These are phyloP conservation scores for Lithosia quadra DNA, from an alignment of 2,888 invertebrate species.

Conservation along the genomic window DNA sequence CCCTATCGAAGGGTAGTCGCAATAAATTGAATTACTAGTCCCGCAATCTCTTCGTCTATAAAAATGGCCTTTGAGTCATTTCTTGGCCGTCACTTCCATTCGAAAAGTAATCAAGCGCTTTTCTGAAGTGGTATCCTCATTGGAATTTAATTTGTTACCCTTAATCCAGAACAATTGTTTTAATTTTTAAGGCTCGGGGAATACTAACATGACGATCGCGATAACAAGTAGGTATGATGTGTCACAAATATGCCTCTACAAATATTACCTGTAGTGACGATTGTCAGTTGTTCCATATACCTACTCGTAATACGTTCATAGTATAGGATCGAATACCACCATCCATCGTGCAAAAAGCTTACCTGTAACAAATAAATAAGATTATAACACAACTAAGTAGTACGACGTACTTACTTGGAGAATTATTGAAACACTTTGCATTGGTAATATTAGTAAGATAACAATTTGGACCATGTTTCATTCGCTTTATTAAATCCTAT, in stretches of 20 bases:
- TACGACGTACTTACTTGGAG: too few relatives aligned
- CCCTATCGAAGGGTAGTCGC: constrained; percentile 70
- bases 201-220: not conserved
- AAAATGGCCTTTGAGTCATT: constrained; percentile 69
- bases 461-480: too few relatives aligned
- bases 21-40: constrained; percentile 79
- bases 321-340: not conserved
- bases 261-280: not conserved
- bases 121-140: constrained; percentile 50
- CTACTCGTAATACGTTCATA: not conserved
- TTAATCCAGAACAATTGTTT: constrained; percentile 22
- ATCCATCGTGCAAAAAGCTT: not conserved
- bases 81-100: constrained; percentile 50
- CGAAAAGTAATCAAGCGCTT: constrained; percentile 62
- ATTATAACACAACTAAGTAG: not conserved
- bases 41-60: constrained; percentile 73
- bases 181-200: not conserved
- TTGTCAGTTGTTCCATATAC: not conserved
- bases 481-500: too few relatives aligned
- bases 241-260: not conserved
- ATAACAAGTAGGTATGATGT: not conserved
- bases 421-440: too few relatives aligned
- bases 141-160: constrained; percentile 38
- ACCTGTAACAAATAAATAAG: constrained; percentile 1
- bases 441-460: too few relatives aligned